Conservation (phyloP, 1,140 invertebrate species). For the Eumaeus atala region DNA sequence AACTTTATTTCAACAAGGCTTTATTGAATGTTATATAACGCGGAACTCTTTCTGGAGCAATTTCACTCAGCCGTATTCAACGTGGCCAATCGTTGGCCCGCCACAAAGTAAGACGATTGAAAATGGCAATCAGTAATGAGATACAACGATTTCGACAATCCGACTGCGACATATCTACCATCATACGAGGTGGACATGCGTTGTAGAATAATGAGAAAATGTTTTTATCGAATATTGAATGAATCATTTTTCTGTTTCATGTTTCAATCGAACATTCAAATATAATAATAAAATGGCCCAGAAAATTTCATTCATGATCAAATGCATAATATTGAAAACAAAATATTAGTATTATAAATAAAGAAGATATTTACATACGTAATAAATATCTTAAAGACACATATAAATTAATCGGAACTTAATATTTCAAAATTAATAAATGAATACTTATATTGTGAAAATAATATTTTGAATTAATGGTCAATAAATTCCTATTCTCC, state of each 20-base stretch:
- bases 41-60: too few species aligned
- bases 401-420: slow-evolving; percentile 74
- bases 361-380: slow-evolving; percentile 71
- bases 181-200: too few species aligned
- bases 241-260: background rate
- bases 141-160: too few species aligned
- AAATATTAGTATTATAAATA: slow-evolving; percentile 70
- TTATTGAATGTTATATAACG: too few species aligned
- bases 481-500: slow-evolving; percentile 74
- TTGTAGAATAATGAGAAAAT: too few species aligned
- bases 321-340: slow-evolving; percentile 37
- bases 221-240: too few species aligned
- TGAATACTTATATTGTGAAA: slow-evolving; percentile 74
- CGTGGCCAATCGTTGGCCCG: too few species aligned
- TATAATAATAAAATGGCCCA: background rate
- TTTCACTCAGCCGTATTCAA: too few species aligned
- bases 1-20: too few species aligned
- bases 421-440: slow-evolving; percentile 75
- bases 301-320: slow-evolving; percentile 11
- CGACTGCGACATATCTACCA: too few species aligned
- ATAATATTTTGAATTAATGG: slow-evolving; percentile 75
- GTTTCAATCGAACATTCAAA: background rate
- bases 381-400: slow-evolving; percentile 73
- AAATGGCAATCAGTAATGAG: too few species aligned
- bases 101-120: too few species aligned